Evolutionary conservation across 2,113 vertebrate genomes (phyloP).

Genomic region (Lagenorhynchus albirostris): DNA sequence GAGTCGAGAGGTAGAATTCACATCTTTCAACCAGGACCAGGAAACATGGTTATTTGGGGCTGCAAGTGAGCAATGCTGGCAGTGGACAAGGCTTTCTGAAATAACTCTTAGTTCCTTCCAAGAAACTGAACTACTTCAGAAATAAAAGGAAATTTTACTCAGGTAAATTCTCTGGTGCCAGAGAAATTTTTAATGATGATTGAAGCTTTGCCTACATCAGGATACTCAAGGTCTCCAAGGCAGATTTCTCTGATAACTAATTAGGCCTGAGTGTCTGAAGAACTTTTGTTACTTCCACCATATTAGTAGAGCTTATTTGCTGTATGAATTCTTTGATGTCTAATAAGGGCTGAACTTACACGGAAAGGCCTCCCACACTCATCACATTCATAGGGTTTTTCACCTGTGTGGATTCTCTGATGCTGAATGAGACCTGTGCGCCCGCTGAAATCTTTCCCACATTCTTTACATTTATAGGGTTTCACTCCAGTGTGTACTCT

Average conservation of each 20-base stretch:
- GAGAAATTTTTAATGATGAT: conserved; percentile 4
- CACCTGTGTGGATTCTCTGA: conserved; percentile 55
- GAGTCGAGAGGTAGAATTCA: background rate
- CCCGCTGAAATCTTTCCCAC: conserved; percentile 52
- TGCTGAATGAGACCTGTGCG: conserved; percentile 51
- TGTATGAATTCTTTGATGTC: conserved; percentile 54
- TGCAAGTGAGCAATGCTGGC: background rate
- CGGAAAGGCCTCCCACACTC: conserved; percentile 47
- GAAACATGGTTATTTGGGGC: background rate
- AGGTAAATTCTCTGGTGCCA: background rate
- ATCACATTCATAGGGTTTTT: conserved; percentile 45
- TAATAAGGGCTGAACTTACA: conserved; percentile 52
- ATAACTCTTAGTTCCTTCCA: background rate
- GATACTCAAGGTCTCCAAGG: background rate
- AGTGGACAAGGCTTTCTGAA: background rate
- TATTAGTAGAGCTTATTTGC: conserved; percentile 10
- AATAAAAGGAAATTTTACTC: conserved; percentile 2
- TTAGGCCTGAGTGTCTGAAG: background rate
- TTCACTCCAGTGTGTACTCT: conserved; percentile 55
- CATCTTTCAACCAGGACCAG: background rate
- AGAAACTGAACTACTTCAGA: conserved; percentile 9
- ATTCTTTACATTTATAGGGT: conserved; percentile 56
- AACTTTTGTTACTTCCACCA: background rate
- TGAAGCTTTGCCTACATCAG: background rate
- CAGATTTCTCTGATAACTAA: background rate